Conservation (phyloP, 2,113 vertebrate genomes). For the Asarcornis scutulata region DNA sequence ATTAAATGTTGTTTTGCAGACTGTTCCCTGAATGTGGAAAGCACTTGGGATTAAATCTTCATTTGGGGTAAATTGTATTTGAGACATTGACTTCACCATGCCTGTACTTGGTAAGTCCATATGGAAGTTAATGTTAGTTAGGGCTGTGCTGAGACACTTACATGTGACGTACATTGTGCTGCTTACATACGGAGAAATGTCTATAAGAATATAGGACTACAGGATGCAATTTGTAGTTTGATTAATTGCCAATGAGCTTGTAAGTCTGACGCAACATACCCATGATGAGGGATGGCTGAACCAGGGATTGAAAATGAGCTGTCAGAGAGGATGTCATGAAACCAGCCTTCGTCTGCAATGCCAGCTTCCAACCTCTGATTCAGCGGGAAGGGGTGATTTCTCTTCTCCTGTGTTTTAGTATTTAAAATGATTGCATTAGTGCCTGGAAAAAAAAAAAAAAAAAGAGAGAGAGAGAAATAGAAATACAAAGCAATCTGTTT, state of each 20-base stretch:
- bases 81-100: background rate
- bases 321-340: background rate
- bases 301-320: conserved; percentile 1
- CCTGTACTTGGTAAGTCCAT: background rate
- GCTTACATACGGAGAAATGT: background rate
- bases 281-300: background rate
- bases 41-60: background rate
- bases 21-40: background rate
- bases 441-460: background rate
- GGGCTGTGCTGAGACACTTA: background rate
- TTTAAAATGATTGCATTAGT: background rate
- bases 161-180: background rate
- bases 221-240: background rate
- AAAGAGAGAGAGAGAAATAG: background rate
- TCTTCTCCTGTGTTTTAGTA: background rate
- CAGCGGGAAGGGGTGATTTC: background rate
- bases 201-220: background rate
- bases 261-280: background rate
- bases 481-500: background rate
- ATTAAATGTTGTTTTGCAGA: background rate
- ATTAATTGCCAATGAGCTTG: background rate
- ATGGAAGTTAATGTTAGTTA: background rate
- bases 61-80: background rate
- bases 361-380: conserved; percentile 12
- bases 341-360: background rate